Evolutionary conservation across 2,888 invertebrate genomes (phyloP).

Genomic region (Coelopa pilipes): DNA sequence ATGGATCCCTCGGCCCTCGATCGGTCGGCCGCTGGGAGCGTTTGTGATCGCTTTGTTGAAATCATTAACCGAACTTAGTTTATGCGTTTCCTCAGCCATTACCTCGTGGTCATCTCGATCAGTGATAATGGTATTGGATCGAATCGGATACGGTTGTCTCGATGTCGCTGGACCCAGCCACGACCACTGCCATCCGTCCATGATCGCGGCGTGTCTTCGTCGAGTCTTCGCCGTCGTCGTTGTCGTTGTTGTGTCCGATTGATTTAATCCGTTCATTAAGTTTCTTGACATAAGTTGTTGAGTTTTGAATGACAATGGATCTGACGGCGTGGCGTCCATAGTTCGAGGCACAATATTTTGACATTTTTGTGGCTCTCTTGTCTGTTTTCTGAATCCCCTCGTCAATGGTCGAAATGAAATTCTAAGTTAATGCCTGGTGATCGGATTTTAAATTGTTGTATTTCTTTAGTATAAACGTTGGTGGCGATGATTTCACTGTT

Average conservation of each 20-base stretch:
- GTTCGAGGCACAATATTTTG: slow-evolving; percentile 56
- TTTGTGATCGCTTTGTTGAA: slow-evolving; percentile 58
- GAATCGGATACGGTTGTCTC: no score
- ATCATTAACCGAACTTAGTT: slow-evolving; percentile 61
- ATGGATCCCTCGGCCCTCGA: slow-evolving; percentile 22
- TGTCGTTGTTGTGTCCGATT: slow-evolving; percentile 45
- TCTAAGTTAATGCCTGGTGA: slow-evolving; percentile 55
- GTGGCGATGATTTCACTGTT: no score
- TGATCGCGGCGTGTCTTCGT: slow-evolving; percentile 2
- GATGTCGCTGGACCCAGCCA: neutral
- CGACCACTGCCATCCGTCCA: neutral
- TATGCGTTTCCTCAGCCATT: slow-evolving; percentile 44
- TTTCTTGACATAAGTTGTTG: slow-evolving; percentile 56
- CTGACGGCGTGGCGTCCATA: slow-evolving; percentile 54
- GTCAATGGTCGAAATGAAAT: slow-evolving; percentile 50
- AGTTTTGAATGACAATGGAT: slow-evolving; percentile 44
- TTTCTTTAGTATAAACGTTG: no score
- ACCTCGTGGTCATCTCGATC: neutral
- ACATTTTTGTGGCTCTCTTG: slow-evolving; percentile 55
- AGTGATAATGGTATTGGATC: no score
- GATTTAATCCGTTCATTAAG: slow-evolving; percentile 62
- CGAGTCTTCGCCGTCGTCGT: neutral
- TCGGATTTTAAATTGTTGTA: slow-evolving; percentile 44
- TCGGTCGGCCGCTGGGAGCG: slow-evolving; percentile 8
- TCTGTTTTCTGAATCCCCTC: slow-evolving; percentile 36